Percentiles rank a stretch among this genome's conserved stretches.
These are phyloP conservation scores for Leucoraja ocellata DNA, from an alignment of 2,797 vertebrate species.

Conservation along the genomic window DNA sequence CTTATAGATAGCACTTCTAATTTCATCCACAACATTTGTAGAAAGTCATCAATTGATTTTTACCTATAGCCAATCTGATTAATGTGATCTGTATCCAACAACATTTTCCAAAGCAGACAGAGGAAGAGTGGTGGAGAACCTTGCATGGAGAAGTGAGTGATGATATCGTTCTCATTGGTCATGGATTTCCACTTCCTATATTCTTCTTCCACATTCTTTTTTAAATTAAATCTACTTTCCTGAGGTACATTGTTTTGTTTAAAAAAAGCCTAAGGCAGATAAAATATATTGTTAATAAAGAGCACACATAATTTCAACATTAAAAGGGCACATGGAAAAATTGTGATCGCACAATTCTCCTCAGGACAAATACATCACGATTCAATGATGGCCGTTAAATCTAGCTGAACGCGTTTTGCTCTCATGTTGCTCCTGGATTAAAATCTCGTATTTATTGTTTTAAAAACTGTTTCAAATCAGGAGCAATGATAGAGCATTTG, in stretches of 20 bases:
- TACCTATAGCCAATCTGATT: constrained; percentile 86
- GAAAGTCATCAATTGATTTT: constrained; percentile 32
- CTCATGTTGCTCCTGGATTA: not conserved
- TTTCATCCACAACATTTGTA: not conserved
- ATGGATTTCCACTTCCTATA: constrained; percentile 99
- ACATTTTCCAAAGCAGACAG: constrained; percentile 97
- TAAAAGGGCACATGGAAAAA: not conserved
- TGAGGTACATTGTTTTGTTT: constrained; percentile 97
- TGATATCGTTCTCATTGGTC: constrained; percentile 93
- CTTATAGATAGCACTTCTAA: not conserved
- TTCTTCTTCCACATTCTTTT: constrained; percentile 97
- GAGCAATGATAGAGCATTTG: too few species aligned
- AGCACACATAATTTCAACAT: not conserved
- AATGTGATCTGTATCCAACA: constrained; percentile 93
- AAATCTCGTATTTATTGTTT: not conserved
- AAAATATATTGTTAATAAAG: not conserved
- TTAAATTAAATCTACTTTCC: constrained; percentile 95
- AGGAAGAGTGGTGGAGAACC: constrained; percentile 90
- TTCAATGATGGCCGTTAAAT: not conserved
- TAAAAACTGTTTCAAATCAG: too few species aligned
- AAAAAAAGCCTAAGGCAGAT: constrained; percentile 78
- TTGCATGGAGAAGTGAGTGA: constrained; percentile 89
- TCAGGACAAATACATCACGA: not conserved
- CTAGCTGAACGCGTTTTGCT: not conserved
- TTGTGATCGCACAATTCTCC: not conserved